Conservation (phyloP, 2,888 invertebrate genomes). For the Perdita meconis region DNA sequence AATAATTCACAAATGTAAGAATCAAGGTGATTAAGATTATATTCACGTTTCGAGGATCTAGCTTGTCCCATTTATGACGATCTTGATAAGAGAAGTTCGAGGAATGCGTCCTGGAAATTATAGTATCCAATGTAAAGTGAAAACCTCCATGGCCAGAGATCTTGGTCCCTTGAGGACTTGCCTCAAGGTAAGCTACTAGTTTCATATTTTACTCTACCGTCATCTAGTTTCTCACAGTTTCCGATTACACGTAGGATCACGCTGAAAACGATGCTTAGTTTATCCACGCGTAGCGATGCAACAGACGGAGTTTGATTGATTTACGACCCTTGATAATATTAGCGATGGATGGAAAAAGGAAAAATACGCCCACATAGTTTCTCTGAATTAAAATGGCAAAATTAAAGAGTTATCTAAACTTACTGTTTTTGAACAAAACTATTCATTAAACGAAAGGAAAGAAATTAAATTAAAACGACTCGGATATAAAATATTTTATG, state of each 20-base stretch:
- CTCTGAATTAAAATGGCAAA: too few species aligned
- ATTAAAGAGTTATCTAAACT: too few species aligned
- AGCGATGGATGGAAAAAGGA: too few species aligned
- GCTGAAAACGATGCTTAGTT: constrained; percentile 54
- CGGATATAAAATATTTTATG: neutral
- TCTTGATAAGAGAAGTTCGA: neutral
- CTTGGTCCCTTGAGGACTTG: constrained; percentile 54
- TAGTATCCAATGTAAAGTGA: constrained; percentile 22
- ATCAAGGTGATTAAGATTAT: too few species aligned
- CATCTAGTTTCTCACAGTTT: constrained; percentile 66
- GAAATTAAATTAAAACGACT: too few species aligned
- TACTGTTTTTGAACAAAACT: too few species aligned
- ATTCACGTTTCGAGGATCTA: neutral
- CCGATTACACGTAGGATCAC: constrained; percentile 59
- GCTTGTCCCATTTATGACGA: neutral
- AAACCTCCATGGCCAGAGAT: constrained; percentile 48
- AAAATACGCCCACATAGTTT: too few species aligned
- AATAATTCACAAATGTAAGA: too few species aligned
- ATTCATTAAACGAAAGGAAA: too few species aligned
- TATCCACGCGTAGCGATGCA: constrained; percentile 11
- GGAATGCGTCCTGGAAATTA: constrained; percentile 19
- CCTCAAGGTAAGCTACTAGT: constrained; percentile 66
- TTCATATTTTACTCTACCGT: constrained; percentile 47
- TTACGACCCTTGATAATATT: too few species aligned
- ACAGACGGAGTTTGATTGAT: constrained; percentile 39